Conservation (phyloP, 1,140 invertebrate genomes). For the Tribolium castaneum region DNA sequence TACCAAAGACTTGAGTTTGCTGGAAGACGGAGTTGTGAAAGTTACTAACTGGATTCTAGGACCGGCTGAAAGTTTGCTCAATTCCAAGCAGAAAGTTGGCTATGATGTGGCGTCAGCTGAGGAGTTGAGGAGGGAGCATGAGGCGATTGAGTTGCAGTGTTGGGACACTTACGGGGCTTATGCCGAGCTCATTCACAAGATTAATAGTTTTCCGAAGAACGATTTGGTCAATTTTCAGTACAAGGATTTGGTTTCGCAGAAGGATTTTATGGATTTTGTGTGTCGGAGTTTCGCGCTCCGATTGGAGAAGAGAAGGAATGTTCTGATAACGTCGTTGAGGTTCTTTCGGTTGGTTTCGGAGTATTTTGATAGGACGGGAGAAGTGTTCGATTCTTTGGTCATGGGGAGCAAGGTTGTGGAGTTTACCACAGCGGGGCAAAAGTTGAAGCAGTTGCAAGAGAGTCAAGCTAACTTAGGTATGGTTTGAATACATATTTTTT, state of each 20-base stretch:
- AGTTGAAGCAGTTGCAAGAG: constrained; percentile 70
- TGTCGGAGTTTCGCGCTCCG: constrained; percentile 81
- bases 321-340: constrained; percentile 80
- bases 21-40: constrained; percentile 73
- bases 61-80: constrained; percentile 77
- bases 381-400: constrained; percentile 75
- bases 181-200: constrained; percentile 79
- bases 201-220: constrained; percentile 68
- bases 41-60: constrained; percentile 84
- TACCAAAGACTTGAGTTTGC: constrained; percentile 70
- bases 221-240: constrained; percentile 64
- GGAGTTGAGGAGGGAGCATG: constrained; percentile 76
- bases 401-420: constrained; percentile 70
- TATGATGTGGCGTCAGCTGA: constrained; percentile 78
- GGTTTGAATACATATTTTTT: not conserved
- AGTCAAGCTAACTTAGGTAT: constrained; percentile 68
- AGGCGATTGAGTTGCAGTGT: constrained; percentile 81
- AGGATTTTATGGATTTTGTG: constrained; percentile 84
- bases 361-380: constrained; percentile 75
- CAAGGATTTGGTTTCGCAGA: constrained; percentile 72
- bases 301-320: constrained; percentile 78
- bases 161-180: constrained; percentile 81
- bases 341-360: constrained; percentile 82
- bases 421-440: constrained; percentile 67
- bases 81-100: constrained; percentile 77